Evolutionary conservation across 37 sponge, comb jelly and placozoan species (phyloP).

Genomic region (Cliona cf. orientalis): DNA sequence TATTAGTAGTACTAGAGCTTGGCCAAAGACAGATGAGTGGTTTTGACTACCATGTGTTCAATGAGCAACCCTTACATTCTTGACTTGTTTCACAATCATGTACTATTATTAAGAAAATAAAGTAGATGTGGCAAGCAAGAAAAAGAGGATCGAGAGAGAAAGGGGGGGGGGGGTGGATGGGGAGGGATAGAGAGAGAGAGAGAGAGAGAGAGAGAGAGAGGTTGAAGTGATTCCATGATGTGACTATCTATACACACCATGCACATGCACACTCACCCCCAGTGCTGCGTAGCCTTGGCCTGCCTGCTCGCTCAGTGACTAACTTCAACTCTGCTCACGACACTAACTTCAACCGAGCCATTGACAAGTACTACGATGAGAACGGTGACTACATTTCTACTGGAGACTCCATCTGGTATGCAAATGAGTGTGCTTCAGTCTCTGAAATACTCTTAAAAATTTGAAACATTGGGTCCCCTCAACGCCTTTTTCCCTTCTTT

Average conservation of each 20-base stretch:
- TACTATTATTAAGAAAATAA: too few species aligned
- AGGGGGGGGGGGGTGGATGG: too few species aligned
- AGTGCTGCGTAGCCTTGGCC: conserved; percentile 64
- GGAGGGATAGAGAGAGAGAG: too few species aligned
- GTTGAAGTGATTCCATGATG: not conserved
- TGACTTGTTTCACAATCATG: too few species aligned
- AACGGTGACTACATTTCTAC: conserved; percentile 50
- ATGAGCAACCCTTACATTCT: too few species aligned
- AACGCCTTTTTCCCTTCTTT: too few species aligned
- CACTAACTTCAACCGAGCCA: conserved; percentile 62
- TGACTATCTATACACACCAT: not conserved
- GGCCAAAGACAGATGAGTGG: too few species aligned
- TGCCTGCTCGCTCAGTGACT: conserved; percentile 81
- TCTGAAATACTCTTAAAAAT: not conserved
- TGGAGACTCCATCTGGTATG: conserved; percentile 81
- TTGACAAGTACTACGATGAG: conserved; percentile 69
- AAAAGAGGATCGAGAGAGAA: too few species aligned
- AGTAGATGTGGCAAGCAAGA: too few species aligned
- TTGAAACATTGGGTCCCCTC: not conserved
- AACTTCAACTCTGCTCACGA: conserved; percentile 85
- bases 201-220: too few species aligned
- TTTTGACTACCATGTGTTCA: too few species aligned
- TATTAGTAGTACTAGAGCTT: too few species aligned
- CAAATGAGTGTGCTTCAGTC: not conserved
- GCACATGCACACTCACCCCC: not conserved